Base-by-base conservation (phyloP, 1,140 invertebrate species). In the Drosophila eugracilis region DNA sequence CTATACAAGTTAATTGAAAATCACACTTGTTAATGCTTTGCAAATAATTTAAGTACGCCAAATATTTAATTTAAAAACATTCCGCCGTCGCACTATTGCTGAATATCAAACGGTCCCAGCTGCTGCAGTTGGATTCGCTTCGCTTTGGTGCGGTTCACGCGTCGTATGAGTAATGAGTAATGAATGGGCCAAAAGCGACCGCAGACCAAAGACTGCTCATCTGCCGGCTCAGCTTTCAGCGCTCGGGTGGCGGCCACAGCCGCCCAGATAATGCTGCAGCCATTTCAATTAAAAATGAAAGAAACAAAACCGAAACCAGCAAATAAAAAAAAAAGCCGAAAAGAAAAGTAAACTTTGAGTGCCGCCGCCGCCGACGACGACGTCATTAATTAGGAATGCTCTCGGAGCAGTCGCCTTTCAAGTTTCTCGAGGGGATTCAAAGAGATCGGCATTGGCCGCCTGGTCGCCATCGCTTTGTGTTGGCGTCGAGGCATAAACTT, bases 331-430 rank as follows among this genome's bases (percentile, higher is more conserved):
- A 63, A 70, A 70, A 14, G 30, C 14, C 26, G 37, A 54, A 69
- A 69, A 54, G 63, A 69, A 69, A 41, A 37, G 65, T 54, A 70
- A 55, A 54, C 49, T 69, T 54, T 55, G 63, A 73, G 47, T 73
- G 42, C 39, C 47, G 60, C 26, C 36, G 42, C 9, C 48, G 44
- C 7, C 39, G 65, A 7, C 21, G 59, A 45, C 81, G 74, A 77
- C 78, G 83, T 86, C 81, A 86, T 86, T 86, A 86, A 86, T 86
- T 86, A 86, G 81, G 83, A 86, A 86, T 86, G 73, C 81, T 80
- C 62, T 78, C 57, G 41, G 60, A 81, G 50, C 78, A 77, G 71
- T 66, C 66, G 75, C 76, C 75, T 79, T 83, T 80, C 73, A 81
- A 81, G 73, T 81, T 71, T 79, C 63, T 69, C 60, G 63, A 32